Percentiles rank a stretch among this genome's conserved stretches.
These are phyloP conservation scores for Limulus polyphemus DNA, from an alignment of 2,888 invertebrate species.

Conservation along the genomic window DNA sequence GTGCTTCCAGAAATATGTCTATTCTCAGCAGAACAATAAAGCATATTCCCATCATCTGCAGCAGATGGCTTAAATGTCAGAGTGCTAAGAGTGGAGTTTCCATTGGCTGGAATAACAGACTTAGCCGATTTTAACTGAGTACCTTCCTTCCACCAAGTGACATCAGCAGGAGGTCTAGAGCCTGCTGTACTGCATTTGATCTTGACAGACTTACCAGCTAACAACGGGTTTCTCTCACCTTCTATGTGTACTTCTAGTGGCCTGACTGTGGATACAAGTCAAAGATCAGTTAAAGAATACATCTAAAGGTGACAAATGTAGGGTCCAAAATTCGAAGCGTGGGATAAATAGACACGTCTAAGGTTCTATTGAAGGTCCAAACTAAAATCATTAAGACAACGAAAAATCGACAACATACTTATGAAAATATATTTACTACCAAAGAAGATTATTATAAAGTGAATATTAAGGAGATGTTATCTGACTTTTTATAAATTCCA, in stretches of 20 bases:
- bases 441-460: too few species aligned
- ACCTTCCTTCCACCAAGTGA: slow-evolving; percentile 29
- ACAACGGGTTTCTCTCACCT: slow-evolving; percentile 24
- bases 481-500: too few species aligned
- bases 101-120: slow-evolving; percentile 17
- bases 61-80: slow-evolving; percentile 21
- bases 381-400: too few species aligned
- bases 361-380: too few species aligned
- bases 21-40: slow-evolving; percentile 26
- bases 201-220: slow-evolving; percentile 22
- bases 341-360: too few species aligned
- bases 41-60: slow-evolving; percentile 25
- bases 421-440: too few species aligned
- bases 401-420: too few species aligned
- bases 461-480: too few species aligned
- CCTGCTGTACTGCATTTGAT: slow-evolving; percentile 27
- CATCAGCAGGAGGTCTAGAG: slow-evolving; percentile 28
- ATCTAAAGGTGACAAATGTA: too few species aligned
- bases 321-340: too few species aligned
- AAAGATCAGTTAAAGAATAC: too few species aligned
- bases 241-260: slow-evolving; percentile 26
- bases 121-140: slow-evolving; percentile 22
- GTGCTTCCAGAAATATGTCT: slow-evolving; percentile 23
- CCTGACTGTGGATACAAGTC: slow-evolving; percentile 19
- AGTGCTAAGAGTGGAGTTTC: slow-evolving; percentile 22